These are phyloP conservation scores for Thysanoteuthis rhombus DNA, from an alignment of 2,888 invertebrate species.

Conservation along the genomic window DNA sequence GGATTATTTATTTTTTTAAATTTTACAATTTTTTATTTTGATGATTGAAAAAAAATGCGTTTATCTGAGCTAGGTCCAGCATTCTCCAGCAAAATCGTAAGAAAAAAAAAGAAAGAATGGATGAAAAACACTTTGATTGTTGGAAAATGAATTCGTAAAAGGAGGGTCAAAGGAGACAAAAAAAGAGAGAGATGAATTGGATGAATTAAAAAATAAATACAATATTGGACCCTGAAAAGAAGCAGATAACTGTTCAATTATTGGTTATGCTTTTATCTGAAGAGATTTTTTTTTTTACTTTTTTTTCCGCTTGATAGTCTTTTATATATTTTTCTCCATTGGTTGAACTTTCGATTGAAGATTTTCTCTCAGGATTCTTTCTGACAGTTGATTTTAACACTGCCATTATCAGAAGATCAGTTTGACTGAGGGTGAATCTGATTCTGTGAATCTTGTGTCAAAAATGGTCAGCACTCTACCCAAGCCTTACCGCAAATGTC, in stretches of 20 bases:
- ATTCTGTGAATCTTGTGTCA: background rate
- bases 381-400: conserved; percentile 12
- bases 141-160: background rate
- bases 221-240: background rate
- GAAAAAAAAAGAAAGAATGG: background rate
- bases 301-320: background rate
- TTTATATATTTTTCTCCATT: background rate
- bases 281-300: background rate
- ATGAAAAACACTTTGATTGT: background rate
- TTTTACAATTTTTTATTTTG: no score
- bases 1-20: no score
- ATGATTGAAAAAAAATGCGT: no score
- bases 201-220: background rate
- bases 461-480: background rate
- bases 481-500: background rate
- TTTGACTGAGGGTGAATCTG: background rate
- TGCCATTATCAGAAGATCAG: background rate
- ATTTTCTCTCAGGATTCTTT: background rate
- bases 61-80: no score
- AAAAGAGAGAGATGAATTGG: background rate
- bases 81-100: no score
- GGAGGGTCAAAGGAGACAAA: no score
- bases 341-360: background rate
- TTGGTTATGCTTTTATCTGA: background rate
- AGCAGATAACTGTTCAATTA: background rate